Evolutionary conservation across 2,113 vertebrate genomes (phyloP).

Genomic region (Syrrhaptes paradoxus): DNA sequence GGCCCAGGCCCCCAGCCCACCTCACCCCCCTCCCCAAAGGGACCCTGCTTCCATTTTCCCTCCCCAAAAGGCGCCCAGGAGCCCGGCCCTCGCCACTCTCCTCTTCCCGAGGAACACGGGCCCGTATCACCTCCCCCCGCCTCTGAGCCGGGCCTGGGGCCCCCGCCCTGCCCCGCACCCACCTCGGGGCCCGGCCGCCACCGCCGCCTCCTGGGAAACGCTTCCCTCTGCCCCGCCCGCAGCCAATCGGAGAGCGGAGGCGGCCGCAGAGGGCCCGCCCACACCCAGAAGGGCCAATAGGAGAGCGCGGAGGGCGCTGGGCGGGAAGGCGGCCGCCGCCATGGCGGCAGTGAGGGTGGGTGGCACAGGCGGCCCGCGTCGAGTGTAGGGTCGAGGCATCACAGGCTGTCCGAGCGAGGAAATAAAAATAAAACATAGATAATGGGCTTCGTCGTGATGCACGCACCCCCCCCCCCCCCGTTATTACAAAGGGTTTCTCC

Average conservation of each 20-base stretch:
- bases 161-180: not conserved
- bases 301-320: not conserved
- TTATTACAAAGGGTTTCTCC: too few relatives aligned
- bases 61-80: rapidly evolving
- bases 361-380: rapidly evolving
- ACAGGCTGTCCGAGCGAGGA: too few relatives aligned
- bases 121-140: not conserved
- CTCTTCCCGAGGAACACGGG: not conserved
- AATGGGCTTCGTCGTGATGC: rapidly evolving
- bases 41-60: too few relatives aligned
- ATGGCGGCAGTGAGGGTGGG: not conserved
- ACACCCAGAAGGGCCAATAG: not conserved
- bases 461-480: not conserved
- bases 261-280: not conserved
- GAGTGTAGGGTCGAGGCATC: rapidly evolving
- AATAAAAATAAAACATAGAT: rapidly evolving
- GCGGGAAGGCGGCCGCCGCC: not conserved
- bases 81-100: rapidly evolving
- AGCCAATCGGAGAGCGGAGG: not conserved
- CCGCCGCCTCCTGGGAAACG: not conserved
- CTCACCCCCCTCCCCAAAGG: not conserved
- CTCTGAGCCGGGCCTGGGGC: too few relatives aligned
- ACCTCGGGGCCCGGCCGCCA: not conserved
- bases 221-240: not conserved
- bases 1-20: not conserved